Percentiles rank a stretch among this genome's conserved stretches.
Conservation (phyloP, 2,888 invertebrate genomes). For the Gerosis bhagava region DNA sequence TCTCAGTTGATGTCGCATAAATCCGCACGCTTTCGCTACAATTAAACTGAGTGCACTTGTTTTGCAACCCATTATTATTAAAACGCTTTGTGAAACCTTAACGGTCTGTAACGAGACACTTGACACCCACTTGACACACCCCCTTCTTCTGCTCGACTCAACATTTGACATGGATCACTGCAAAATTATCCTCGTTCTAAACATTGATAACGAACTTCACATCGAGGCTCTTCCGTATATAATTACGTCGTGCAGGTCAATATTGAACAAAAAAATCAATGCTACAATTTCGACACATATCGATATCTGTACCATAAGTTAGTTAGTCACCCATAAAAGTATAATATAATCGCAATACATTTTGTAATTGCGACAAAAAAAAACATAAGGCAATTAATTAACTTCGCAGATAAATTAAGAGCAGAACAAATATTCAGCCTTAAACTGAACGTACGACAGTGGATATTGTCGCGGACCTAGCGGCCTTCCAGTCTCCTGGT, state of each 20-base stretch:
- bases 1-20: slow-evolving; percentile 19
- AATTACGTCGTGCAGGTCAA: slow-evolving; percentile 56
- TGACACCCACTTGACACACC: slow-evolving; percentile 31
- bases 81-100: slow-evolving; percentile 22
- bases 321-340: no score
- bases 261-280: slow-evolving; percentile 47
- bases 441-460: slow-evolving; percentile 47
- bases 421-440: slow-evolving; percentile 37
- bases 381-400: slow-evolving; percentile 13
- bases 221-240: slow-evolving; percentile 51
- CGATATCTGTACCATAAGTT: no score
- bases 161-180: slow-evolving; percentile 28
- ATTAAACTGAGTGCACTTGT: slow-evolving; percentile 24
- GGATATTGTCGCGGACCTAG: slow-evolving; percentile 62
- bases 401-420: slow-evolving; percentile 1
- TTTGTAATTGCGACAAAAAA: slow-evolving; percentile 5
- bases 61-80: slow-evolving; percentile 34
- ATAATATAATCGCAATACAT: no score
- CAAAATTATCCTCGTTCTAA: slow-evolving; percentile 4
- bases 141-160: slow-evolving; percentile 37
- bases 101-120: slow-evolving; percentile 11
- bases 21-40: slow-evolving; percentile 22
- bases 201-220: slow-evolving; percentile 5
- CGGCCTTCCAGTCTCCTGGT: slow-evolving; percentile 72
- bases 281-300: no score